phyloP scores from a whole-genome alignment of 2,797 vertebrate genomes.

The Pygocentrus nattereri region DNA sequence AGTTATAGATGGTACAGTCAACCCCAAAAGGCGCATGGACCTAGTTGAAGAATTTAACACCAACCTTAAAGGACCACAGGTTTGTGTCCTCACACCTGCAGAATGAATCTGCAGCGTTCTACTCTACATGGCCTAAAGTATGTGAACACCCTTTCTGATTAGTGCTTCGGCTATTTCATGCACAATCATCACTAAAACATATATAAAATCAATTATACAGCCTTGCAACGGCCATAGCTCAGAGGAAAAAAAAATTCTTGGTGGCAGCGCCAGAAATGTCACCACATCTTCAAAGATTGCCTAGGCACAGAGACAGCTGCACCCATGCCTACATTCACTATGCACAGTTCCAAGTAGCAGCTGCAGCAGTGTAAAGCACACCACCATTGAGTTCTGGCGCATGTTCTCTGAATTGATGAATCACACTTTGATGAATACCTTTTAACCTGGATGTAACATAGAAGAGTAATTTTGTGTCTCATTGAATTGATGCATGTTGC shows the following conservation, averaged over 20 bases:
- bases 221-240: background rate
- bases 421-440: too few relatives aligned
- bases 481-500: slow-evolving; percentile 13
- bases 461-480: slow-evolving; percentile 12
- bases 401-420: too few relatives aligned
- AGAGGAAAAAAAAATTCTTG: background rate
- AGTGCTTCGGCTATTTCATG: background rate
- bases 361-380: too few relatives aligned
- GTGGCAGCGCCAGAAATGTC: background rate
- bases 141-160: background rate
- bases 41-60: slow-evolving; percentile 94
- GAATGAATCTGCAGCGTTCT: background rate
- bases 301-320: too few relatives aligned
- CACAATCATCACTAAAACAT: background rate
- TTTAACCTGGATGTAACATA: background rate
- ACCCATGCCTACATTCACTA: too few relatives aligned
- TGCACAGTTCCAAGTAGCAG: too few relatives aligned
- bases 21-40: slow-evolving; percentile 92
- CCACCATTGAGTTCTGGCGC: too few relatives aligned
- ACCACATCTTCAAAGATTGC: too few relatives aligned
- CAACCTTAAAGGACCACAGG: slow-evolving; percentile 86
- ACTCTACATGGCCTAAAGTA: background rate
- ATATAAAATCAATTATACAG: background rate
- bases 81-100: slow-evolving; percentile 58
- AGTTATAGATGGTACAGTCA: slow-evolving; percentile 88